Conservation (phyloP, 2,797 vertebrate species). For the Sebastes variabilis region DNA sequence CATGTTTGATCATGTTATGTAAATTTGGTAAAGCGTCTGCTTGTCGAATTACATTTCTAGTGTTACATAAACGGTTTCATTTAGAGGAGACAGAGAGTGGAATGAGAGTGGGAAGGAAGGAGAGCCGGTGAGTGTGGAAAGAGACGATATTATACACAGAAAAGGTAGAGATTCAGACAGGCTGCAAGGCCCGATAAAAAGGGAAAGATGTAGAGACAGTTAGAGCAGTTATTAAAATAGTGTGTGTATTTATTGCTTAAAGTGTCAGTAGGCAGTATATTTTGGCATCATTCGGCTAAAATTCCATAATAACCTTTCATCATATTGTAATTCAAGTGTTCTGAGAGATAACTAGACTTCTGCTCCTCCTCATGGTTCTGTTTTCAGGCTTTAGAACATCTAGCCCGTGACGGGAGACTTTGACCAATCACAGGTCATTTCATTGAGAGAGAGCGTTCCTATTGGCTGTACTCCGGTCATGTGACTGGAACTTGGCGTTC, state of each 20-base stretch:
- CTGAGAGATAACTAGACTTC: too few species aligned
- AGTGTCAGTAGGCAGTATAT: too few species aligned
- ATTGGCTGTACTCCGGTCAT: too few species aligned
- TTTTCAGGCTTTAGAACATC: too few species aligned
- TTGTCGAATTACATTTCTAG: conserved; percentile 31
- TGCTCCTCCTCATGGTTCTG: too few species aligned
- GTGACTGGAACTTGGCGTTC: too few species aligned
- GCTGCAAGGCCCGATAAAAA: background rate
- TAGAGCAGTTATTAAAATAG: background rate
- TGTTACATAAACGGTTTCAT: conserved; percentile 51
- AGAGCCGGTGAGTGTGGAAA: background rate
- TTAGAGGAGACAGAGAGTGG: conserved; percentile 30
- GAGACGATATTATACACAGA: background rate
- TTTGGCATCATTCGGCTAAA: too few species aligned
- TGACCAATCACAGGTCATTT: too few species aligned
- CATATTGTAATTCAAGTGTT: too few species aligned
- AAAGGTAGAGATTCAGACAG: background rate
- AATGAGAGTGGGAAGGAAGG: background rate
- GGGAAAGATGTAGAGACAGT: background rate
- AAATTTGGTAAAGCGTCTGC: conserved; percentile 32
- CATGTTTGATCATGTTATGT: conserved; percentile 44
- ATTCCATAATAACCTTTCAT: too few species aligned
- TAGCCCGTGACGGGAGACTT: too few species aligned
- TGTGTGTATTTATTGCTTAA: background rate
- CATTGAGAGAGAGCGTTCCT: too few species aligned